These are phyloP conservation scores for Amiota minor DNA, from an alignment of 2,888 invertebrate genomes.

Conservation along the genomic window DNA sequence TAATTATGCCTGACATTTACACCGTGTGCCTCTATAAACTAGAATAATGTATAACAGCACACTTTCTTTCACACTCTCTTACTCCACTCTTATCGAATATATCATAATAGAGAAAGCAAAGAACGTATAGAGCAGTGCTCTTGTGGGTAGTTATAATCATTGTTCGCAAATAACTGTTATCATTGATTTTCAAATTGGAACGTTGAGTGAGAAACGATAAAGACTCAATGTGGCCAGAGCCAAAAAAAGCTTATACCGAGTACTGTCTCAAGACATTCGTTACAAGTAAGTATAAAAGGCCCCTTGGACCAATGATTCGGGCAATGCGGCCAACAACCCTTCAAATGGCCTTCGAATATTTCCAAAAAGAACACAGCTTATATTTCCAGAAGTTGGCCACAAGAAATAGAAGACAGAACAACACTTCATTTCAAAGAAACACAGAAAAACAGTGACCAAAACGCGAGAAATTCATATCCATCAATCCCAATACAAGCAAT, in stretches of 20 bases:
- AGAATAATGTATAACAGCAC: too few species aligned
- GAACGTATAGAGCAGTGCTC: too few species aligned
- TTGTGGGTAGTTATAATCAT: too few species aligned
- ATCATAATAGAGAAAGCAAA: too few species aligned
- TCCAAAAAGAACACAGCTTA: constrained; percentile 8
- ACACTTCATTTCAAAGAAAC: neutral
- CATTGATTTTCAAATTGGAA: too few species aligned
- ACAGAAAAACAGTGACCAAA: neutral
- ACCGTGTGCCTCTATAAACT: too few species aligned
- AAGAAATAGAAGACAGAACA: neutral
- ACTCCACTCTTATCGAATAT: too few species aligned
- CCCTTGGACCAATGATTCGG: neutral
- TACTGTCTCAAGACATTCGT: neutral
- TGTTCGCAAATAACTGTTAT: too few species aligned
- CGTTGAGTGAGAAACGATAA: too few species aligned
- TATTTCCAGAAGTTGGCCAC: neutral
- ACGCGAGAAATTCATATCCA: neutral
- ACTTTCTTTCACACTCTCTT: too few species aligned
- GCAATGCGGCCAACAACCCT: constrained; percentile 9
- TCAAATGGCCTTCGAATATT: neutral
- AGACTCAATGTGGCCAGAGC: neutral
- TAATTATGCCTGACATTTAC: too few species aligned
- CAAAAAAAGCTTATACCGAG: neutral
- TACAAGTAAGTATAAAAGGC: neutral
- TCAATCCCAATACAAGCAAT: neutral